Percentiles rank a stretch among this genome's conserved stretches.
Evolutionary conservation across 2,888 invertebrate species (phyloP).

Genomic region (Plagodis dolabraria): DNA sequence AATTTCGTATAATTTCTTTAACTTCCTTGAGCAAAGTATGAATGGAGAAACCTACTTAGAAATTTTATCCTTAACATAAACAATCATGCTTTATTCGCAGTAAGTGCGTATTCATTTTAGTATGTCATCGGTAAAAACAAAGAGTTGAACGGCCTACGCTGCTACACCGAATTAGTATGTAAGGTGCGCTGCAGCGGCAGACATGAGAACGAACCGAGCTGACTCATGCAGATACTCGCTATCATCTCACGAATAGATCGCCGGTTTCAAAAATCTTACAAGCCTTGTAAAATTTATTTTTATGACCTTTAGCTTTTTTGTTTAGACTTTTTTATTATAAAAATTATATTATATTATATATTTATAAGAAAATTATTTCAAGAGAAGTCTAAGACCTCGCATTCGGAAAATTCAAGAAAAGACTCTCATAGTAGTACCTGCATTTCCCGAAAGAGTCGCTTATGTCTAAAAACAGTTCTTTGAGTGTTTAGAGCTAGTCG

Average conservation of each 20-base stretch:
- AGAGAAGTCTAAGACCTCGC: no score
- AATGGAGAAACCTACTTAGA: background rate
- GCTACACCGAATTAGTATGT: constrained; percentile 60
- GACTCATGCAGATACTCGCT: constrained; percentile 50
- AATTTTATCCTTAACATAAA: constrained; percentile 22
- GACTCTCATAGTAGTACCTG: no score
- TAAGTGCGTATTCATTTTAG: constrained; percentile 39
- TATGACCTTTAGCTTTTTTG: background rate
- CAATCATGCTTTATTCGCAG: constrained; percentile 37
- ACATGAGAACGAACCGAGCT: constrained; percentile 52
- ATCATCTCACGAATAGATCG: constrained; percentile 26
- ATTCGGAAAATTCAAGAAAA: no score
- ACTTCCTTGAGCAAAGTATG: no score
- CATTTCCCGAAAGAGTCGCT: no score
- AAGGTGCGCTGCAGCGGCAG: constrained; percentile 46
- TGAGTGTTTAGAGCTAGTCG: no score
- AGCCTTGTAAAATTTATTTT: constrained; percentile 6
- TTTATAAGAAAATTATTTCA: no score
- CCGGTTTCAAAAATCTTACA: constrained; percentile 6
- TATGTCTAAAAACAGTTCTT: no score
- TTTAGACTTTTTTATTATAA: no score
- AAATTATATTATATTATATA: no score
- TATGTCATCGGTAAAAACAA: constrained; percentile 54
- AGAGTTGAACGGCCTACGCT: constrained; percentile 50
- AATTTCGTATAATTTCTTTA: no score